Conservation (phyloP, 2,888 invertebrate genomes). For the Limnephilus rhombicus region DNA sequence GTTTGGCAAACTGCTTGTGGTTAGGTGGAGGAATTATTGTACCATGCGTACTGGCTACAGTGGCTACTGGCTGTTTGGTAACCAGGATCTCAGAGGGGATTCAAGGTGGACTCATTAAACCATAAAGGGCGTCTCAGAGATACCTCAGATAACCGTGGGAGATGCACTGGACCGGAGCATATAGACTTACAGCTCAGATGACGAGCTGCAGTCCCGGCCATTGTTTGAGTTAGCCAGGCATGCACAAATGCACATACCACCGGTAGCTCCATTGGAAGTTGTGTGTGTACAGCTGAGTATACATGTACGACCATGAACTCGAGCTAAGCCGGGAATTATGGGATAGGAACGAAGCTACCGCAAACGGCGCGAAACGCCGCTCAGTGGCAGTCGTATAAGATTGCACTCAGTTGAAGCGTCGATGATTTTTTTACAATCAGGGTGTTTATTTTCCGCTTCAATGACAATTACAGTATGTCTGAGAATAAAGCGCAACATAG, state of each 20-base stretch:
- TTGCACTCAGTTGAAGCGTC: background rate
- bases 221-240: conserved; percentile 1
- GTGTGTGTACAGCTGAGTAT: too few species aligned
- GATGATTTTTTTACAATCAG: background rate
- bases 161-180: conserved; percentile 28
- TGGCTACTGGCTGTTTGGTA: background rate
- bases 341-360: too few species aligned
- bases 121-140: conserved; percentile 18
- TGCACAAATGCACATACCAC: background rate
- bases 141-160: conserved; percentile 29
- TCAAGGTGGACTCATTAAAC: conserved; percentile 7
- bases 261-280: background rate
- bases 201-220: background rate
- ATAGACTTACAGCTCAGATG: background rate
- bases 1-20: background rate
- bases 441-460: background rate
- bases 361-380: too few species aligned
- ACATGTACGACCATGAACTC: too few species aligned
- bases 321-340: too few species aligned
- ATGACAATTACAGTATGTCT: background rate
- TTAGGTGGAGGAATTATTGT: background rate
- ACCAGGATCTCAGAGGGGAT: background rate
- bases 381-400: background rate
- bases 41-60: background rate
- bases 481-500: background rate